Evolutionary conservation across 2,888 invertebrate genomes (phyloP), one percentile per base, ranked within the genome.

Genomic region (Apotomis capreana): DNA sequence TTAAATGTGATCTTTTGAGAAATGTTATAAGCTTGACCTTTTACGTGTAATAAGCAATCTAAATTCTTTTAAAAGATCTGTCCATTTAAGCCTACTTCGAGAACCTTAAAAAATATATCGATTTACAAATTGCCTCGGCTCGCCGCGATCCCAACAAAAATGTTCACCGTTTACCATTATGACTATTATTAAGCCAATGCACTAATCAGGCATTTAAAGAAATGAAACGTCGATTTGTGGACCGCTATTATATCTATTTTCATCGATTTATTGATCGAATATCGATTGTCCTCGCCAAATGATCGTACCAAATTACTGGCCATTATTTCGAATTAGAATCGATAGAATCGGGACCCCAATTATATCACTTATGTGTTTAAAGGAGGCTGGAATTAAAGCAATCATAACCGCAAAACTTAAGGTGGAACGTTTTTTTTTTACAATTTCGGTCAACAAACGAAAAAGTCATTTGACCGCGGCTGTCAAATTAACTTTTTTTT

Each of bases 351-450:
- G 85, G 84, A 91, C 93, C 91, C 87, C 87, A 92, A 93, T 93
- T 92, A 93, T 91, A 92, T 93, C 92, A 92, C 93, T 93, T 93
- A 93, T 92, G 90, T 92, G 93, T 91, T 93, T 92, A 93, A 89
- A 92, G 88, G 87, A 91, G 92, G 93, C 86, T 89, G 92, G 89
- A 88, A 87, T 89, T 76, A 79, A 81, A 80, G 79, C 80, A 88
- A 89, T 91, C 88, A 87, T 87, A 89, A 88, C 87, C 85, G 86
- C 88, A 88, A 90, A 88, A 62, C 26, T 10, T 80, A 78, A 79
- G 79, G 83, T 81, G 80, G 75, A 75, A 71, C 76, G 75, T 76
- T 76, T 79, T 80, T 77, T 77, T 78, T 77, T 26, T 78, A 76
- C 75, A 52, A 73, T 64, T 68, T 64, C 73, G 67, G 49, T 64